phyloP scores from a whole-genome alignment of 2,888 invertebrate genomes.

The Cheilosia vernalis region DNA sequence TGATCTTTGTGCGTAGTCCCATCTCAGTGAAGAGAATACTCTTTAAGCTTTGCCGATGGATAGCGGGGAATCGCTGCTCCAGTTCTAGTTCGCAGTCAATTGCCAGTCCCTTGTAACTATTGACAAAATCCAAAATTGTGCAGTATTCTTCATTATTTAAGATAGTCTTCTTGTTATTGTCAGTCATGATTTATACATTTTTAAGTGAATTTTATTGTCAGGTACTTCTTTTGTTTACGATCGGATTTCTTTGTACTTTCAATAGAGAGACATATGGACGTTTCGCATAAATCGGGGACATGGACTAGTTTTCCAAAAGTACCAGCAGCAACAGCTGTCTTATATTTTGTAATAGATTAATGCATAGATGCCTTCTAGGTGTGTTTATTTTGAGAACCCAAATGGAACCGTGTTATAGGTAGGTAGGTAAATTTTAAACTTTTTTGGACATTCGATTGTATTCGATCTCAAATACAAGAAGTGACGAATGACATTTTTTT shows the following conservation, averaged over 20 bases:
- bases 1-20: constrained; percentile 87
- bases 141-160: constrained; percentile 77
- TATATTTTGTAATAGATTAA: too few species aligned
- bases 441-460: too few species aligned
- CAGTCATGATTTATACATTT: constrained; percentile 59
- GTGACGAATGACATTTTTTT: too few species aligned
- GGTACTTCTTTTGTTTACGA: constrained; percentile 27
- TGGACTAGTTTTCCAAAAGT: too few species aligned
- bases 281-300: background rate
- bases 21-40: constrained; percentile 89
- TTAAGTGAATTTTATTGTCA: constrained; percentile 2
- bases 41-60: constrained; percentile 86
- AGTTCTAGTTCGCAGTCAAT: constrained; percentile 86
- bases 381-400: too few species aligned
- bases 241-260: background rate
- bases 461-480: too few species aligned
- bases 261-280: too few species aligned
- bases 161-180: constrained; percentile 76
- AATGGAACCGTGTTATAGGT: too few species aligned
- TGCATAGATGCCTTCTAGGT: too few species aligned
- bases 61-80: constrained; percentile 85
- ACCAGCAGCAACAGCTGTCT: too few species aligned
- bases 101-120: constrained; percentile 85
- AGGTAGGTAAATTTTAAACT: too few species aligned
- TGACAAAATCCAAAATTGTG: constrained; percentile 84